Evolutionary conservation across 2,113 vertebrate species (phyloP), one percentile per base, ranked within the genome.

Genomic region (Lepidothrix coronata): DNA sequence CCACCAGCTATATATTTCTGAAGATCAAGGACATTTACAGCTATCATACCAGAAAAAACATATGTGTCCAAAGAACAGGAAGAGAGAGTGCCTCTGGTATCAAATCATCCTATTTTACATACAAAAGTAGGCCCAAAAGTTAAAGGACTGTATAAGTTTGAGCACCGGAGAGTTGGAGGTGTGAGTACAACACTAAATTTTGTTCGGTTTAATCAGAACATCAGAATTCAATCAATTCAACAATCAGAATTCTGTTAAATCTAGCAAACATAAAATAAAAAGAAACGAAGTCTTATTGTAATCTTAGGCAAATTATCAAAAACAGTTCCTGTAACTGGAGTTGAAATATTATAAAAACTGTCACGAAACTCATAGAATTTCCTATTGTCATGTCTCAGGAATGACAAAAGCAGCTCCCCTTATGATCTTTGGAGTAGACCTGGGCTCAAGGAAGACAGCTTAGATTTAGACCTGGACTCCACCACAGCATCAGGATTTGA

Each of bases 1-100:
- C 43, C 77, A 79, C 49, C 84, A 92, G 58, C 57, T 85, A 76
- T 9, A 73, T 35, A 39, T 68, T 80, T 55, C 82, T 63, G 41
- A 94, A 95, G 43, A 95, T 94, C 44, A 85, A 96, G 93, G 75
- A 76, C 71, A 90, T 39, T 81, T 85, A 77, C 65, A 48, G 21
- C 59, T 78, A 80, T 41, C 75, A 41, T 25, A 61, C 6, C n/a
- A 91, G 31, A 83, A 83, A 20, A 89, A 77, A 81, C 20, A 22
- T 3, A 28, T 3, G 5, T 11, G 12, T 78, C 83, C 61, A 58
- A 77, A 87, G 30, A 72, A 66, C 61, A 93, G 82, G 79, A 80
- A 84, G 49, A 89, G 24, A 79, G 70, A 59, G 17, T 46, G 58
- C 59, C 54, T n/a, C 30, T 67, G 59, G 70, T 65, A 85, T 31